Conservation (phyloP, 2,888 invertebrate genomes). For the Yponomeuta malinellus region DNA sequence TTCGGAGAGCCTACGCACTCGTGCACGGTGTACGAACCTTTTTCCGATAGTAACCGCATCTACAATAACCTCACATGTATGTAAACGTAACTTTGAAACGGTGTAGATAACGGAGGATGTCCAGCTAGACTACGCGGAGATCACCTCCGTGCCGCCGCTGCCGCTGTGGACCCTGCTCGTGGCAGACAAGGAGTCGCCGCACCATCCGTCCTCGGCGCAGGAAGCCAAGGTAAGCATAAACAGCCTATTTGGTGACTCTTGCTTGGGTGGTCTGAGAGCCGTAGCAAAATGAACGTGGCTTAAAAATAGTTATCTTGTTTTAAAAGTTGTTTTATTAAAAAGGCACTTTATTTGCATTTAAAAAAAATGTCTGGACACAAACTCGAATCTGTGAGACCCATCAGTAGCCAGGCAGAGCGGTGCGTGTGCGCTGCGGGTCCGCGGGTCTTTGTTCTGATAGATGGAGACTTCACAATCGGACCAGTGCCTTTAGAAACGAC, state of each 20-base stretch:
- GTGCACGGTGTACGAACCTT: no score
- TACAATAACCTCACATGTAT: neutral
- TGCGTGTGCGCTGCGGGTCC: no score
- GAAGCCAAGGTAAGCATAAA: slow-evolving; percentile 60
- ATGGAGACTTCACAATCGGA: no score
- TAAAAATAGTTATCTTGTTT: neutral
- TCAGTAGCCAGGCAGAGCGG: no score
- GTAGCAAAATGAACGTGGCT: neutral
- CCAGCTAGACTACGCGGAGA: slow-evolving; percentile 94
- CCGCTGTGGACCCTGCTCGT: slow-evolving; percentile 97
- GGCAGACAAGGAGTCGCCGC: slow-evolving; percentile 91
- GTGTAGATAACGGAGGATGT: slow-evolving; percentile 87
- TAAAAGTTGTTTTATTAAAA: no score
- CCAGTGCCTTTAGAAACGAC: no score
- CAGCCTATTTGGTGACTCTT: neutral
- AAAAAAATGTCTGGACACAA: no score
- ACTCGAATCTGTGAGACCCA: no score
- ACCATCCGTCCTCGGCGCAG: slow-evolving; percentile 70
- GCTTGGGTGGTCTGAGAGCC: no score
- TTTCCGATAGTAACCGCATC: neutral
- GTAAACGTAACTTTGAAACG: neutral
- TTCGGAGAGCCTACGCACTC: no score
- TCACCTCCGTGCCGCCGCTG: slow-evolving; percentile 97
- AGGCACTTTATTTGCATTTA: no score
- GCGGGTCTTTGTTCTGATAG: no score